Conservation (phyloP, 2,888 invertebrate species). For the Cerastis leucographa region DNA sequence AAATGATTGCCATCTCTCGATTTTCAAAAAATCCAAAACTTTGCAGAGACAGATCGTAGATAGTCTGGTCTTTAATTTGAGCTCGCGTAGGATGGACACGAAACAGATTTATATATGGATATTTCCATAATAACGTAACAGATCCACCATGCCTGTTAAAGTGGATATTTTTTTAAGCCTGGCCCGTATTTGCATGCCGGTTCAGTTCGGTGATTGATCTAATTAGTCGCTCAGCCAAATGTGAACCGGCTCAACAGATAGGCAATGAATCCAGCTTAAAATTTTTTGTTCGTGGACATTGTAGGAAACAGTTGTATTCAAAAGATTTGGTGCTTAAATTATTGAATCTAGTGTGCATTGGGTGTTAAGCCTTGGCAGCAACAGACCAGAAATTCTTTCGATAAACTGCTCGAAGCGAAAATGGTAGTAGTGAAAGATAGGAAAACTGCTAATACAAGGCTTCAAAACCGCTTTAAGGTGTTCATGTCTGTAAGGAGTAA, state of each 20-base stretch:
- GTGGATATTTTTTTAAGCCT: slow-evolving; percentile 41
- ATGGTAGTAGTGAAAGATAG: not conserved
- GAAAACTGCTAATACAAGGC: not conserved
- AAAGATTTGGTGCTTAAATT: not conserved
- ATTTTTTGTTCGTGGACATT: slow-evolving; percentile 26
- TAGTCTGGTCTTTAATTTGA: too few relatives aligned
- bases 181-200: slow-evolving; percentile 51
- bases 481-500: not conserved
- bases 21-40: too few relatives aligned
- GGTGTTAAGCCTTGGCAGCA: not conserved
- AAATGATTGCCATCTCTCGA: too few relatives aligned
- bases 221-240: slow-evolving; percentile 72
- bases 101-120: not conserved
- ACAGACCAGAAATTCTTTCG: not conserved
- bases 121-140: slow-evolving; percentile 19
- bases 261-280: slow-evolving; percentile 51
- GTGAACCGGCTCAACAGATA: slow-evolving; percentile 60
- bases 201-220: slow-evolving; percentile 68
- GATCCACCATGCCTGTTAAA: not conserved
- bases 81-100: too few relatives aligned
- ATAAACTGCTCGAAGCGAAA: not conserved
- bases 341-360: not conserved
- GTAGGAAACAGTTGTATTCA: not conserved
- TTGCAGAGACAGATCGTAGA: too few relatives aligned
- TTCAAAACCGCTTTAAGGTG: not conserved